These are phyloP conservation scores for Drosophila triauraria DNA, from an alignment of 1,140 invertebrate species.

Conservation along the genomic window DNA sequence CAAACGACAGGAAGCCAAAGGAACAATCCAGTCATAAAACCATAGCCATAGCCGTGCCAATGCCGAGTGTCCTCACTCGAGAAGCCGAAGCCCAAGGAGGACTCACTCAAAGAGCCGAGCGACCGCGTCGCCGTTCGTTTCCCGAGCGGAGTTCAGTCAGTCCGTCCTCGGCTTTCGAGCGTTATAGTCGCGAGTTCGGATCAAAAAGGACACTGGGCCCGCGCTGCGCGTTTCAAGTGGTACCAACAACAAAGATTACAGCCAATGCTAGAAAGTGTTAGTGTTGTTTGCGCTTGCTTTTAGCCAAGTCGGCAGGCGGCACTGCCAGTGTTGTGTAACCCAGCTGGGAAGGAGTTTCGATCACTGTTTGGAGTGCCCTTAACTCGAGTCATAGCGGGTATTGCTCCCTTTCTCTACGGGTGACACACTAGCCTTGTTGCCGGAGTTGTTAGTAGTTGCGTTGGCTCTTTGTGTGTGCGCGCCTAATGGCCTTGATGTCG, in stretches of 20 bases:
- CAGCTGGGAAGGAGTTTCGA: conserved; percentile 3
- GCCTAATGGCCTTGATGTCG: conserved; percentile 70
- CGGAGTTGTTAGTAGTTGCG: conserved; percentile 43
- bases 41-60: conserved; percentile 14
- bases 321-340: conserved; percentile 43
- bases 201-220: conserved; percentile 18
- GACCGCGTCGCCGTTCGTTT: conserved; percentile 26
- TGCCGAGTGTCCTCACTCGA: conserved; percentile 50
- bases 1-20: conserved; percentile 48
- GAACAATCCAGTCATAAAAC: conserved; percentile 18
- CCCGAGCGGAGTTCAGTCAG: conserved; percentile 46
- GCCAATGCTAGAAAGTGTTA: conserved; percentile 49
- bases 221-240: conserved; percentile 25
- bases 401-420: neutral
- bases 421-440: conserved; percentile 34
- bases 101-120: conserved; percentile 39
- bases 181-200: conserved; percentile 64
- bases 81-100: neutral
- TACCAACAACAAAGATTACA: conserved; percentile 43
- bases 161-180: conserved; percentile 79
- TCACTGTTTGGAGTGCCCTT: neutral
- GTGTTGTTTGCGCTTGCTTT: conserved; percentile 26
- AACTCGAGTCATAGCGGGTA: neutral
- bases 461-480: conserved; percentile 26
- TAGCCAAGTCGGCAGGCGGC: conserved; percentile 26